These are phyloP conservation scores for Sisyra nigra DNA, from an alignment of 2,888 invertebrate species.

Conservation along the genomic window DNA sequence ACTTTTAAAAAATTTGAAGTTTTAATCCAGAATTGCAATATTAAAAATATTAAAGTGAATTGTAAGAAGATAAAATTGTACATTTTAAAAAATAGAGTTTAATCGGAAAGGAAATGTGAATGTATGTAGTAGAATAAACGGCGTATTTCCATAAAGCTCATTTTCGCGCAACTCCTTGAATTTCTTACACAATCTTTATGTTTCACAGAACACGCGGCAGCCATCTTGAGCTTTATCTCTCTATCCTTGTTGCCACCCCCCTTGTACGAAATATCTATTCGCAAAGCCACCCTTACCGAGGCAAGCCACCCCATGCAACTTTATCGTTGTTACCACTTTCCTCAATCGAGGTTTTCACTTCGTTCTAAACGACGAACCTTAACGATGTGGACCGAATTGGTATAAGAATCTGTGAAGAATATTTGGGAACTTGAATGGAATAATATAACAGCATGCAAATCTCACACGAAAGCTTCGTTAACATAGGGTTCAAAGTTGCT, in stretches of 20 bases:
- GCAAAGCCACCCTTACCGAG: neutral
- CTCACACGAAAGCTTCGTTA: neutral
- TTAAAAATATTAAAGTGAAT: too few species aligned
- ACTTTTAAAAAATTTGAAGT: too few species aligned
- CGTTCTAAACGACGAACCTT: neutral
- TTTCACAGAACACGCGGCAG: conserved; percentile 5
- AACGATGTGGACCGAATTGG: neutral
- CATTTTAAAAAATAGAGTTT: too few species aligned
- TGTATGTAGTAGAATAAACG: neutral
- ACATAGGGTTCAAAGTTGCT: neutral
- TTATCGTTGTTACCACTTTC: neutral
- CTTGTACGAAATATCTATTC: neutral
- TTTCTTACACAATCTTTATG: conserved; percentile 7
- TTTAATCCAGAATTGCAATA: too few species aligned
- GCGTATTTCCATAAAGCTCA: conserved; percentile 1
- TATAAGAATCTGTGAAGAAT: conserved; percentile 7
- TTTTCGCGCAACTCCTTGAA: neutral
- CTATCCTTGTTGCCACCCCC: conserved; percentile 5
- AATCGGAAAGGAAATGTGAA: too few species aligned
- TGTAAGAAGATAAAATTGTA: too few species aligned
- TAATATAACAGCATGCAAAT: neutral
- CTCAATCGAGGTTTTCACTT: neutral
- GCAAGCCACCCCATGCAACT: neutral
- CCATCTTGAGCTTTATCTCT: conserved; percentile 6
- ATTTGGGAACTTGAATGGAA: neutral